These are phyloP conservation scores for Holothuria leucospilota DNA, from an alignment of 53 echinoderm and acorn worm species.

Conservation along the genomic window DNA sequence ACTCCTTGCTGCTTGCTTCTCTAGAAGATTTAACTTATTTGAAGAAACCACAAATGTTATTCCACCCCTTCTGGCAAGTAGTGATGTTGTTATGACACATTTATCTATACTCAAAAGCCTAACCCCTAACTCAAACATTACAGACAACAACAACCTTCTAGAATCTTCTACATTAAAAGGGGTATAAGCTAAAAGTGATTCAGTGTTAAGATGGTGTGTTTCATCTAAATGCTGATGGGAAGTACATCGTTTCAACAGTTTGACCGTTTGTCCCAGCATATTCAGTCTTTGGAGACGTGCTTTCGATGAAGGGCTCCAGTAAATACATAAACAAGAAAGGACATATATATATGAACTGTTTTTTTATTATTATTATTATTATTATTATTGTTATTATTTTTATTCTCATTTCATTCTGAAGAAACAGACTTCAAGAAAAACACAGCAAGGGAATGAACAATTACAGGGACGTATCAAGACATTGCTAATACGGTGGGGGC, in stretches of 20 bases:
- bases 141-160: conserved; percentile 14
- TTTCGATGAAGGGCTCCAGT: not conserved
- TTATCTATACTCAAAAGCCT: not conserved
- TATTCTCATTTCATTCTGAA: too few relatives aligned
- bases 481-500: too few relatives aligned
- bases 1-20: conserved; percentile 13
- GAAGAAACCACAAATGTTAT: not conserved
- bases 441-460: too few relatives aligned
- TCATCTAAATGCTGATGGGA: not conserved
- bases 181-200: conserved; percentile 16
- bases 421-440: too few relatives aligned
- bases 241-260: not conserved
- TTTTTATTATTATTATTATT: too few relatives aligned
- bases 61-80: not conserved
- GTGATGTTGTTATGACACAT: not conserved
- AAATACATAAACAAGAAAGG: not conserved
- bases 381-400: too few relatives aligned
- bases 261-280: conserved; percentile 14
- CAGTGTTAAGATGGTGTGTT: not conserved
- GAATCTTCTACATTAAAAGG: not conserved
- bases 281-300: conserved; percentile 14
- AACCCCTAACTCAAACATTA: not conserved
- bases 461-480: not conserved
- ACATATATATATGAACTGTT: too few relatives aligned
- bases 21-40: conserved; percentile 7